Percentiles rank a stretch among this genome's conserved stretches.
phyloP scores from a whole-genome alignment of 2,888 invertebrate species.

The Ochlodes sylvanus region DNA sequence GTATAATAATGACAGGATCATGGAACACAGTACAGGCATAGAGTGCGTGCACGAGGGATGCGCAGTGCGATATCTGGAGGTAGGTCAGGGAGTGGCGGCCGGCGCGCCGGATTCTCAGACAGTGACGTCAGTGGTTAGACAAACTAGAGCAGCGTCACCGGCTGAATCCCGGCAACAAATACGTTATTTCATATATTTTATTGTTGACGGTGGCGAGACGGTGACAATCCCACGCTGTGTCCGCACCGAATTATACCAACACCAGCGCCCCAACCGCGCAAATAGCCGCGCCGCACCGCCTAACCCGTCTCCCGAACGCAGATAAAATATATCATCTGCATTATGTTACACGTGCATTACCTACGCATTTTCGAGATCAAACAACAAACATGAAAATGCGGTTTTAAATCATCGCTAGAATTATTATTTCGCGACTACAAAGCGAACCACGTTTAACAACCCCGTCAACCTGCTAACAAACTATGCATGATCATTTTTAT shows the following conservation, averaged over 20 bases:
- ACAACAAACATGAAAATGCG: constrained; percentile 42
- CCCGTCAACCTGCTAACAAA: constrained; percentile 20
- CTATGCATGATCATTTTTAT: constrained; percentile 10
- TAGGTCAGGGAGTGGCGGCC: constrained; percentile 77
- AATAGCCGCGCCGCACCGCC: constrained; percentile 54
- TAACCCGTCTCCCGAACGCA: constrained; percentile 24
- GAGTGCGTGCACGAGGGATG: constrained; percentile 46
- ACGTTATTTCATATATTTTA: constrained; percentile 80
- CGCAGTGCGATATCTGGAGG: constrained; percentile 64
- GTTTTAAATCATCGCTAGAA: constrained; percentile 40
- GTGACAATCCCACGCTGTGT: constrained; percentile 75
- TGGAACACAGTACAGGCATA: background rate
- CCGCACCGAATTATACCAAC: constrained; percentile 64
- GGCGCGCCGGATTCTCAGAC: constrained; percentile 81
- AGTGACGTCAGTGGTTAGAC: constrained; percentile 79
- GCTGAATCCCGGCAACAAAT: constrained; percentile 75
- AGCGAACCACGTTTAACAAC: constrained; percentile 27
- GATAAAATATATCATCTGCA: constrained; percentile 38
- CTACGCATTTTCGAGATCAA: constrained; percentile 41
- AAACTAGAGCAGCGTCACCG: constrained; percentile 80
- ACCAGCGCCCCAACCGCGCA: constrained; percentile 60
- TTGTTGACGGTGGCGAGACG: constrained; percentile 81
- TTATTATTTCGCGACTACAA: constrained; percentile 39
- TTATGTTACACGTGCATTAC: constrained; percentile 41
- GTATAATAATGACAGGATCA: background rate